phyloP scores from a whole-genome alignment of 2,888 invertebrate species.

The Agapetus fuscipes region DNA sequence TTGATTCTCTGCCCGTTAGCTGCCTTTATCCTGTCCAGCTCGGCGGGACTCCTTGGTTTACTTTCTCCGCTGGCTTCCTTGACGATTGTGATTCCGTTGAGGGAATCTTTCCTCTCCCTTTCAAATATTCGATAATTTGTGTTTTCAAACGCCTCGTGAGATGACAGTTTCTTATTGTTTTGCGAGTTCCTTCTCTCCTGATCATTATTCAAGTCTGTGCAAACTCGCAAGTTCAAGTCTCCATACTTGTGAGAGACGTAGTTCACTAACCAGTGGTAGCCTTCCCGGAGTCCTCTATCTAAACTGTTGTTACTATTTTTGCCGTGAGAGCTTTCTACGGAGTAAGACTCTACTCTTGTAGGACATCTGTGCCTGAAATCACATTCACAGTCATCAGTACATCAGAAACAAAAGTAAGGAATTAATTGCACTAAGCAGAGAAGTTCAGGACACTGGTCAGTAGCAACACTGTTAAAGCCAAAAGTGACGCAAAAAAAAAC shows the following conservation, averaged over 20 bases:
- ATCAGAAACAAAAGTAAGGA: too few species aligned
- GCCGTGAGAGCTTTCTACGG: conserved; percentile 33
- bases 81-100: too few species aligned
- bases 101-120: too few species aligned
- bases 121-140: not conserved
- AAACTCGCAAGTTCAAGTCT: conserved; percentile 54
- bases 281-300: conserved; percentile 57
- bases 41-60: too few species aligned
- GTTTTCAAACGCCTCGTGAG: not conserved
- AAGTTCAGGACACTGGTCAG: too few species aligned
- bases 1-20: too few species aligned
- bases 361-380: conserved; percentile 58
- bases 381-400: too few species aligned
- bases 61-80: too few species aligned
- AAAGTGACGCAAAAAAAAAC: too few species aligned
- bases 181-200: conserved; percentile 35
- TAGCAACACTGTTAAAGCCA: too few species aligned
- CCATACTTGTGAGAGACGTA: conserved; percentile 58
- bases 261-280: conserved; percentile 62
- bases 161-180: not conserved
- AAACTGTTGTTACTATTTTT: conserved; percentile 26
- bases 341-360: conserved; percentile 69
- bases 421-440: too few species aligned
- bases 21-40: too few species aligned
- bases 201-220: conserved; percentile 50